Conservation (phyloP, 2,797 vertebrate species). For the Notolabrus celidotus region DNA sequence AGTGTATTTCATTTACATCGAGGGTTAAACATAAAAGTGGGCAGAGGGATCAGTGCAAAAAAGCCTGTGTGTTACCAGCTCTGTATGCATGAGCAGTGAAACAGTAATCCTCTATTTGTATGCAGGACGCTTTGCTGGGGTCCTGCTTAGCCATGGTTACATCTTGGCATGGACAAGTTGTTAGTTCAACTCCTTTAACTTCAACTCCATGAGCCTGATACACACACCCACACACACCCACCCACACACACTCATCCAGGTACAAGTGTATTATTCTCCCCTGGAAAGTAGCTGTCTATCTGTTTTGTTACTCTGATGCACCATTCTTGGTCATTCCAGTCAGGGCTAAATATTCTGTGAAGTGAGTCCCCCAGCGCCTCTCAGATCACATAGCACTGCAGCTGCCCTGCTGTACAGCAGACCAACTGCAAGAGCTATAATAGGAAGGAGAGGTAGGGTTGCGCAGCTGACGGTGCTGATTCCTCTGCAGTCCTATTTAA, state of each 20-base stretch:
- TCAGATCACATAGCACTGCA: slow-evolving; percentile 83
- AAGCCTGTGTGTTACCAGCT: slow-evolving; percentile 19
- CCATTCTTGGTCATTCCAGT: slow-evolving; percentile 74
- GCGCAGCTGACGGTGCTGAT: slow-evolving; percentile 89
- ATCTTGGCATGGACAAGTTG: slow-evolving; percentile 47
- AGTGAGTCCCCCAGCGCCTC: slow-evolving; percentile 63
- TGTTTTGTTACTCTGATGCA: slow-evolving; percentile 47
- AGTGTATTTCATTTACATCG: slow-evolving; percentile 32
- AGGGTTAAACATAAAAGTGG: slow-evolving; percentile 15
- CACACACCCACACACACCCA: background rate
- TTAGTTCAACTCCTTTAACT: slow-evolving; percentile 68
- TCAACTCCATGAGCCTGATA: slow-evolving; percentile 27
- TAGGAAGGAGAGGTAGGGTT: slow-evolving; percentile 86
- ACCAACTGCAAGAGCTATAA: slow-evolving; percentile 88
- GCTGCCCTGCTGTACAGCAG: slow-evolving; percentile 76
- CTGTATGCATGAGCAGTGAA: slow-evolving; percentile 17
- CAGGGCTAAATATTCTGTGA: slow-evolving; percentile 68
- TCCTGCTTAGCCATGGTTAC: slow-evolving; percentile 57
- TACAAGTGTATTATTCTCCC: slow-evolving; percentile 1
- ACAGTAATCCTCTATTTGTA: slow-evolving; percentile 64
- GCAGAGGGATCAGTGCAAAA: slow-evolving; percentile 9
- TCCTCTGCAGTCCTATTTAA: slow-evolving; percentile 83
- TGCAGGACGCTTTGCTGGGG: slow-evolving; percentile 66
- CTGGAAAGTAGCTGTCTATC: slow-evolving; percentile 10
- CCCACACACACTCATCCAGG: background rate